These are phyloP conservation scores for Nannoperca obscura DNA, from an alignment of 2,797 vertebrate genomes.

Conservation along the genomic window DNA sequence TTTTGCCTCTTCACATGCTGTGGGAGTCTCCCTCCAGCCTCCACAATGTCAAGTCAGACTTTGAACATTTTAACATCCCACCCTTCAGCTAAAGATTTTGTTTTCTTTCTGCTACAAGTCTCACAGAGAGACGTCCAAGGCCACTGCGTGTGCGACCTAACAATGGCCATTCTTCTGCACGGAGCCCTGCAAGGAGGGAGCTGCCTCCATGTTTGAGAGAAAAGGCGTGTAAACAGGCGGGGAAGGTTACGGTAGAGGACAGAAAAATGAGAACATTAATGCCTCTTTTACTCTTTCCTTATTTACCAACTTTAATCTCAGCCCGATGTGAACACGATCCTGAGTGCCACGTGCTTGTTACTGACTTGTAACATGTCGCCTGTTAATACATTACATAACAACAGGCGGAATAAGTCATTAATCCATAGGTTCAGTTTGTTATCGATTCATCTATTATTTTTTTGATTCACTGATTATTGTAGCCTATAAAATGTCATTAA, in stretches of 20 bases:
- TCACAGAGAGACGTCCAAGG: slow-evolving; percentile 42
- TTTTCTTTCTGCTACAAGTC: slow-evolving; percentile 64
- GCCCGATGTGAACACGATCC: slow-evolving; percentile 6
- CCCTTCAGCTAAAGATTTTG: slow-evolving; percentile 36
- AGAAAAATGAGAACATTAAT: not conserved
- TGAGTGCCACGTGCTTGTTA: not conserved
- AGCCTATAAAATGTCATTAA: not conserved
- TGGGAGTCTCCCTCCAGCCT: slow-evolving; percentile 70
- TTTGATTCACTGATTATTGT: not conserved
- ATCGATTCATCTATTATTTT: not conserved
- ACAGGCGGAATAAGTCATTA: not conserved
- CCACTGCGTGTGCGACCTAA: slow-evolving; percentile 47
- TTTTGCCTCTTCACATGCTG: slow-evolving; percentile 67
- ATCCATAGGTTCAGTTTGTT: not conserved
- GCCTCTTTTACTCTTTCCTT: not conserved
- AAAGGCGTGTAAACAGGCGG: slow-evolving; percentile 20
- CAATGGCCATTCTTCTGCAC: slow-evolving; percentile 69
- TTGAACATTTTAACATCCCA: slow-evolving; percentile 73
- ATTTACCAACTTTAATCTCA: slow-evolving; percentile 13
- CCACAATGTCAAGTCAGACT: slow-evolving; percentile 64
- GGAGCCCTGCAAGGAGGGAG: slow-evolving; percentile 29
- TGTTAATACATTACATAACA: not conserved
- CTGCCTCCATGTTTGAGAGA: slow-evolving; percentile 18
- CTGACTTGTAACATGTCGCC: not conserved
- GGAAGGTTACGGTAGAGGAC: not conserved